Evolutionary conservation across 2,113 vertebrate genomes (phyloP), one percentile per base, ranked within the genome.

Genomic region (Lepus timidus): DNA sequence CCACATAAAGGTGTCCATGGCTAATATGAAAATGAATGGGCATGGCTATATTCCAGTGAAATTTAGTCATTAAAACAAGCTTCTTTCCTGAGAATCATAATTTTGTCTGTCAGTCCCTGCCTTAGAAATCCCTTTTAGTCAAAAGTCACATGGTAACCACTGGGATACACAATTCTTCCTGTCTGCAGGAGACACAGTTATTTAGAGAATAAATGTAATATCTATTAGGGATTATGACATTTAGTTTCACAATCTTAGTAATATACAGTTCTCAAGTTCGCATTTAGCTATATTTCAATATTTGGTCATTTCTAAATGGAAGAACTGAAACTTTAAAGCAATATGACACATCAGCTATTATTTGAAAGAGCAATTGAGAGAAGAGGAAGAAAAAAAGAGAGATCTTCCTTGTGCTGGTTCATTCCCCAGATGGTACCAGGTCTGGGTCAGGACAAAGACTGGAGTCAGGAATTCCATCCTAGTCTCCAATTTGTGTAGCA

Each of bases 271-370:
- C 29, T 88, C 58, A 82, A 70, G 14, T 78, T 62, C 29, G n/a
- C 8, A 51, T 1, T 67, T 55, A n/a, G 2, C 5, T 89, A 2
- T 73, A 55, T 22, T 91, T 36, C 70, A 89, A 10, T 31, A 73
- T 61, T 91, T 83, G 5, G 17, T 55, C 31, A 39, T 78, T 91
- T 96, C 6, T 94, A 88, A 80, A 75, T 65, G 16, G 49, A 79
- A n/a, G 13, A 71, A 52, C 36, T 52, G 3, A 4, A 70, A 73
- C 44, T 1, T 62, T 33, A 67, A 65, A 95, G 82, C 67, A 84
- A 85, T 8, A 25, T 83, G 65, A 84, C 52, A 6, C 20, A n/a
- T 65, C 22, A 92, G 67, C 61, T 44, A 44, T 44, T 58, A 58
- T 58, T 58, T 58, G 55, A 58, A 58, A 58, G 55, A 19, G 17